phyloP scores from a whole-genome alignment of 2,113 vertebrate genomes.

The Pungitius pungitius region DNA sequence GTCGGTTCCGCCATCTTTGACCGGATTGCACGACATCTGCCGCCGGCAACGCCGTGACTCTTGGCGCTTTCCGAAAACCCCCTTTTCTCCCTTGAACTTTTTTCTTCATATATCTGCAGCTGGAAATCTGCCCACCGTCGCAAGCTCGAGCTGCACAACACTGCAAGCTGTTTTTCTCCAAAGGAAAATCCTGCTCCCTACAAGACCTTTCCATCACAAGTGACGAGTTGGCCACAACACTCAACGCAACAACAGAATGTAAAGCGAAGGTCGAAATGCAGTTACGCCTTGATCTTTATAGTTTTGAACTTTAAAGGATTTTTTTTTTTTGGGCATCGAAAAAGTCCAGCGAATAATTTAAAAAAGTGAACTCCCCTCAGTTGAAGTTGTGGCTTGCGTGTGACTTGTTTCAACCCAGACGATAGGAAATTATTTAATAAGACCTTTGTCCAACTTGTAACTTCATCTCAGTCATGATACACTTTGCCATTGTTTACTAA shows the following conservation, averaged over 20 bases:
- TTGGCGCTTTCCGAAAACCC: background rate
- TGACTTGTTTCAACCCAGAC: too few relatives aligned
- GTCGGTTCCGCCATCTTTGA: background rate
- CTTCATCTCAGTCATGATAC: background rate
- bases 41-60: background rate
- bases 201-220: constrained; percentile 32
- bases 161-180: background rate
- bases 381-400: background rate
- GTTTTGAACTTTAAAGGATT: constrained; percentile 3
- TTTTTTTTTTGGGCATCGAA: constrained; percentile 5
- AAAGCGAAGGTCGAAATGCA: constrained; percentile 17
- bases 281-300: background rate
- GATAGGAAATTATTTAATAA: background rate
- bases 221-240: constrained; percentile 24
- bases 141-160: constrained; percentile 30
- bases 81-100: background rate
- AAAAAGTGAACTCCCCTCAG: background rate
- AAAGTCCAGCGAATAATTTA: background rate
- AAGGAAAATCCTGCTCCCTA: constrained; percentile 2
- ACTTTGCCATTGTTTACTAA: background rate
- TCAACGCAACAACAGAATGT: constrained; percentile 5
- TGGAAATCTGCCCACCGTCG: constrained; percentile 30
- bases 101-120: constrained; percentile 23
- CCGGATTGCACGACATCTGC: background rate
- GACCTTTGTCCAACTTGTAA: background rate